Evolutionary conservation across 1,140 invertebrate species (phyloP).

Genomic region (Bombus fervidus): DNA sequence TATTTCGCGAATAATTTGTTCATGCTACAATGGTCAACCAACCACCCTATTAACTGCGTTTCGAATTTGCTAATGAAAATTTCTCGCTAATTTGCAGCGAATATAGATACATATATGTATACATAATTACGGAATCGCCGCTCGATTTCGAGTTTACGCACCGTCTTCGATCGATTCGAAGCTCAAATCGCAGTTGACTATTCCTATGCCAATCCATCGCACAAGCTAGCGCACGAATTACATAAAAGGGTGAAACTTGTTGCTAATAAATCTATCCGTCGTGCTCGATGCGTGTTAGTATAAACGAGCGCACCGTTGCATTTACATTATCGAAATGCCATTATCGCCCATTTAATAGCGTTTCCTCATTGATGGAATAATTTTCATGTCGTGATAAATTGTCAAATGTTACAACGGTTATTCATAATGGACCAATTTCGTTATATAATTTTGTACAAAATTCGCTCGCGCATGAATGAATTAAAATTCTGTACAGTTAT

Average conservation of each 20-base stretch:
- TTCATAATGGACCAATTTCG: not conserved
- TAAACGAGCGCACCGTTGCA: not conserved
- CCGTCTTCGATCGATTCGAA: constrained; percentile 48
- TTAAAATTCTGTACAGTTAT: not conserved
- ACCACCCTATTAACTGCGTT: not conserved
- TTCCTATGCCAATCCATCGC: constrained; percentile 26
- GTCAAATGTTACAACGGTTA: not conserved
- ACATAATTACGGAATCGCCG: constrained; percentile 13
- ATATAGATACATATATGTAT: not conserved
- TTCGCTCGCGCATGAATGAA: not conserved
- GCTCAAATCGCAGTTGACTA: constrained; percentile 38
- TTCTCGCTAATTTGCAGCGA: constrained; percentile 5
- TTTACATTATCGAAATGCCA: not conserved
- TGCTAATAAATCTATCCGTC: constrained; percentile 25
- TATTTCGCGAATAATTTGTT: not conserved
- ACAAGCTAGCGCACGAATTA: constrained; percentile 1
- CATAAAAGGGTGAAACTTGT: constrained; percentile 43
- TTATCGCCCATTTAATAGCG: not conserved
- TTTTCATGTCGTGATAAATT: not conserved
- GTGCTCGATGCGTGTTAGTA: not conserved
- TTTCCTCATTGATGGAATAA: not conserved
- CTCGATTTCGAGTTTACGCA: constrained; percentile 26
- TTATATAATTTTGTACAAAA: not conserved
- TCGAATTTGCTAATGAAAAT: not conserved
- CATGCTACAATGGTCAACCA: not conserved